These are phyloP conservation scores for human DNA, from an alignment of 2,113 vertebrate species.

Conservation along the genomic window DNA sequence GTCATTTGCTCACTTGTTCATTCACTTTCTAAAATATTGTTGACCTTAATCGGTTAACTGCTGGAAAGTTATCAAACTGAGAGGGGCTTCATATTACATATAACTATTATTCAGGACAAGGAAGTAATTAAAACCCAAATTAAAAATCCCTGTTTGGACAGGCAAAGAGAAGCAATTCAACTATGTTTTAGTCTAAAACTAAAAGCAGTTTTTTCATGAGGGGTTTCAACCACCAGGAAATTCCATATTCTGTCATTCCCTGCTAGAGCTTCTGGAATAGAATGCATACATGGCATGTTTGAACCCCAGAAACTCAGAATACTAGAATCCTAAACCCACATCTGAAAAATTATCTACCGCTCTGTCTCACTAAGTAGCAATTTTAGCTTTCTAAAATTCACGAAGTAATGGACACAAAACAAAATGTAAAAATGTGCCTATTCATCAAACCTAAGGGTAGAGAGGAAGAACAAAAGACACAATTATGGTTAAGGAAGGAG, in stretches of 20 bases:
- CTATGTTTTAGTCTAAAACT: not conserved
- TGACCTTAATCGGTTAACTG: conserved; percentile 9
- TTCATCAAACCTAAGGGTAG: not conserved
- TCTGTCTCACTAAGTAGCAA: conserved; percentile 36
- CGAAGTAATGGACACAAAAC: conserved; percentile 25
- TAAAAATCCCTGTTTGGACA: conserved; percentile 26
- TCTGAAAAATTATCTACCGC: not conserved
- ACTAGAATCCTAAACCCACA: conserved; percentile 20
- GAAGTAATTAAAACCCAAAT: conserved; percentile 56
- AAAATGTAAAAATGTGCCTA: conserved; percentile 29
- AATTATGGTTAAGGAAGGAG: not conserved
- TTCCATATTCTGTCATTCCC: conserved; percentile 19
- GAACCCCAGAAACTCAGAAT: conserved; percentile 14
- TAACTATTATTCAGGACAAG: conserved; percentile 50
- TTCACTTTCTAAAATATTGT: conserved; percentile 36
- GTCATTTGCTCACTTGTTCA: not conserved
- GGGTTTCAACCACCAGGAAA: conserved; percentile 41
- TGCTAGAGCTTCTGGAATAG: not conserved
- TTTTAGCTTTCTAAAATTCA: not conserved
- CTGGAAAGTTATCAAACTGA: conserved; percentile 42
- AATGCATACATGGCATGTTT: not conserved
- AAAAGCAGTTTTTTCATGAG: not conserved
- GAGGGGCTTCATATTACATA: conserved; percentile 46
- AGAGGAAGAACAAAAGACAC: not conserved
- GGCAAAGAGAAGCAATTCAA: conserved; percentile 50